These are phyloP conservation scores for Lichenostomus cassidix DNA, from an alignment of 2,113 vertebrate genomes.

Conservation along the genomic window DNA sequence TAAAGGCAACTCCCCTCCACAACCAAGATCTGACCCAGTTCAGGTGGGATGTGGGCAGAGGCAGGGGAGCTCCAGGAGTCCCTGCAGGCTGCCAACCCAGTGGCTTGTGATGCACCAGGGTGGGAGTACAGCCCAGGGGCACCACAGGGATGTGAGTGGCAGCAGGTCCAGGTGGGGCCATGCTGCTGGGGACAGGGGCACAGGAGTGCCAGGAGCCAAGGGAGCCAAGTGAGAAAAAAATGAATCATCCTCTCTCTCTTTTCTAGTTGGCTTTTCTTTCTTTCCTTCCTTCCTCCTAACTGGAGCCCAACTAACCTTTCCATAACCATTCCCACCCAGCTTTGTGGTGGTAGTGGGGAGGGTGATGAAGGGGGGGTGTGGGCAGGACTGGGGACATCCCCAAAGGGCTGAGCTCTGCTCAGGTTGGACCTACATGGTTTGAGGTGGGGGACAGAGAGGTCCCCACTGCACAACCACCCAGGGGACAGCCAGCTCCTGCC, in stretches of 20 bases:
- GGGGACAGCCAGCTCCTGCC: background rate
- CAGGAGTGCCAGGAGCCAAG: background rate
- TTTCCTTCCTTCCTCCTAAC: conserved; percentile 33
- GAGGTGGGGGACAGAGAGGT: background rate
- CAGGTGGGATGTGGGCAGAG: background rate
- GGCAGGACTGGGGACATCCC: background rate
- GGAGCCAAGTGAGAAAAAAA: conserved; percentile 35
- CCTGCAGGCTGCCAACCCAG: background rate
- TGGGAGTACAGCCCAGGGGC: background rate
- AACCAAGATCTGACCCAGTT: background rate
- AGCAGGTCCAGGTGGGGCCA: background rate
- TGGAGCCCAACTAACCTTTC: conserved; percentile 63
- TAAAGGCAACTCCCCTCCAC: background rate
- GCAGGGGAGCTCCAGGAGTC: background rate
- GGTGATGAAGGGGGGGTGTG: background rate
- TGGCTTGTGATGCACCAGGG: background rate
- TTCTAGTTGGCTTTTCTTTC: conserved; percentile 63
- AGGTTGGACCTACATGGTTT: accelerated
- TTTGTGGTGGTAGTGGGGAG: background rate
- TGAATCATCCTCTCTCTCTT: conserved; percentile 38
- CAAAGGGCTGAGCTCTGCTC: background rate
- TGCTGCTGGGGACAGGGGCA: background rate
- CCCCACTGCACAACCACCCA: accelerated
- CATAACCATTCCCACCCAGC: background rate
- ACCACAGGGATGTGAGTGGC: background rate